phyloP scores from a whole-genome alignment of 2,888 invertebrate genomes.

The Diplazon laetatorius region DNA sequence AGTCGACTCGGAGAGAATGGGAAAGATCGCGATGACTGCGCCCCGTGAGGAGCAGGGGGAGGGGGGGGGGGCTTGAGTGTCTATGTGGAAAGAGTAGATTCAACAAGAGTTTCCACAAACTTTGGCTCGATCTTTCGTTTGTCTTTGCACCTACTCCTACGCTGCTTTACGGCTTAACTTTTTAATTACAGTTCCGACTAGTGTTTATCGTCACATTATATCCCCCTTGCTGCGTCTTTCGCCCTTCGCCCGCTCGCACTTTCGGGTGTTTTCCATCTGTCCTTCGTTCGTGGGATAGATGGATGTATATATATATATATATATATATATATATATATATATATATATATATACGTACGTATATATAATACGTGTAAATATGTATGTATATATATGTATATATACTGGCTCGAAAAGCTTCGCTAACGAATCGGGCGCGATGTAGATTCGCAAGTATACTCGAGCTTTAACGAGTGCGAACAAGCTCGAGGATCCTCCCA shows the following conservation, averaged over 20 bases:
- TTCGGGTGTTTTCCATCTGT: constrained; percentile 56
- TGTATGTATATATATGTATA: constrained; percentile 8
- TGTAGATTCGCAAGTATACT: constrained; percentile 38
- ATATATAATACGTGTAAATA: no score
- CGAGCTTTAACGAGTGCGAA: constrained; percentile 55
- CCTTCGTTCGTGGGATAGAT: no score
- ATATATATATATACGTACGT: constrained; percentile 5
- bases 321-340: constrained; percentile 8
- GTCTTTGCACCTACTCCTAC: constrained; percentile 70
- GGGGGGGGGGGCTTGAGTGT: constrained; percentile 15
- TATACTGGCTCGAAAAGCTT: constrained; percentile 33
- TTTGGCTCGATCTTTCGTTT: constrained; percentile 64
- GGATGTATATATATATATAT: constrained; percentile 7
- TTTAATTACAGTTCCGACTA: constrained; percentile 77
- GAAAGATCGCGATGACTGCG: constrained; percentile 41
- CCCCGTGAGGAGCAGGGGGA: no score
- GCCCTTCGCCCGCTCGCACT: constrained; percentile 48
- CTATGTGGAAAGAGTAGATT: constrained; percentile 7
- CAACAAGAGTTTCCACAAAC: constrained; percentile 55
- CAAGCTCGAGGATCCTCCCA: constrained; percentile 68
- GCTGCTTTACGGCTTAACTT: constrained; percentile 75
- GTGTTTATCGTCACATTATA: constrained; percentile 79
- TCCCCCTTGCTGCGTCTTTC: constrained; percentile 57
- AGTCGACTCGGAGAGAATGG: constrained; percentile 40
- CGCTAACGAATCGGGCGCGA: constrained; percentile 71